Evolutionary conservation across 1,140 invertebrate genomes (phyloP).

Genomic region (Brachionus calyciflorus): DNA sequence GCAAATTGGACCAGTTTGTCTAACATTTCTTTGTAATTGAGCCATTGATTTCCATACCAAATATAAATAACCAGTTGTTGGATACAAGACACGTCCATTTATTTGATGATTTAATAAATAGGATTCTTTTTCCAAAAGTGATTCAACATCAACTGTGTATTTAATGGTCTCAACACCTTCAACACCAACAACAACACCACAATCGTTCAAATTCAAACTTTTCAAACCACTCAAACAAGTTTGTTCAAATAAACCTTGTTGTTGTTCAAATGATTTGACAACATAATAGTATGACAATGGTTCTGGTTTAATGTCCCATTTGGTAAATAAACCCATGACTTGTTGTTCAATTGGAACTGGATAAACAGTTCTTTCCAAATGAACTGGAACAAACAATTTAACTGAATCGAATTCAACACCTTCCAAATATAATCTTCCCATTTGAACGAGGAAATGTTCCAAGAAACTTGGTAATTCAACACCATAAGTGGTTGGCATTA

Average conservation of each 20-base stretch:
- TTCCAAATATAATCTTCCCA: conserved; percentile 8
- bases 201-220: background rate
- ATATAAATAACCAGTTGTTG: conserved; percentile 88
- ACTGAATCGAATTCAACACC: conserved; percentile 14
- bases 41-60: conserved; percentile 89
- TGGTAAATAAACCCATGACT: background rate
- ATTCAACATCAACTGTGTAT: conserved; percentile 42
- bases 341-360: conserved; percentile 13
- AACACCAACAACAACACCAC: no score
- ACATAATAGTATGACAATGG: conserved; percentile 12
- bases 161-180: background rate
- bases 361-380: background rate
- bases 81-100: conserved; percentile 87
- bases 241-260: background rate
- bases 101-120: conserved; percentile 84
- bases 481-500: conserved; percentile 22
- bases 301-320: conserved; percentile 33
- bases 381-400: conserved; percentile 14
- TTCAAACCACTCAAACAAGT: background rate
- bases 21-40: conserved; percentile 64
- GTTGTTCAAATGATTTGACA: background rate
- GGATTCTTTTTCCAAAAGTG: conserved; percentile 32
- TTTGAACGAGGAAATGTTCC: conserved; percentile 30
- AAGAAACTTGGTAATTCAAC: background rate
- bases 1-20: background rate